Conservation (phyloP, 2,888 invertebrate species). For the Sphaerophoria rueppellii region DNA sequence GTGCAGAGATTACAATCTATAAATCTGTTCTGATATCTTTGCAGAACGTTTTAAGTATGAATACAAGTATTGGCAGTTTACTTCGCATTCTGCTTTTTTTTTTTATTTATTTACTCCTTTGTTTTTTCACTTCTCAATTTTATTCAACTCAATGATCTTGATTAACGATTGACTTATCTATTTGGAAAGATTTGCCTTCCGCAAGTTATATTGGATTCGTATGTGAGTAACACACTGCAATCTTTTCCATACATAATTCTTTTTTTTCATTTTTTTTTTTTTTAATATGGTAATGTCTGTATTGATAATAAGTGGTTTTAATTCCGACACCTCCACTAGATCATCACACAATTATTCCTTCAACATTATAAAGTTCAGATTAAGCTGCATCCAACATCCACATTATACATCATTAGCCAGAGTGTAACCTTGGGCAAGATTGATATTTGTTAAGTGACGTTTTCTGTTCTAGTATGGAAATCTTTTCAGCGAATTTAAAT, state of each 20-base stretch:
- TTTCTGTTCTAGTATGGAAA: slow-evolving; percentile 19
- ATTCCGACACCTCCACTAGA: slow-evolving; percentile 67
- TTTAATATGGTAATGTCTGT: too few relatives aligned
- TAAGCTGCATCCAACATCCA: slow-evolving; percentile 38
- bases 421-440: slow-evolving; percentile 40
- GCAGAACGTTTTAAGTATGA: too few relatives aligned
- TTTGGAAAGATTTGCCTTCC: slow-evolving; percentile 36
- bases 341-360: slow-evolving; percentile 12
- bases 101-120: slow-evolving; percentile 8
- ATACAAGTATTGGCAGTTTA: too few relatives aligned
- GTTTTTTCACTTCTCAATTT: slow-evolving; percentile 46
- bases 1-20: too few relatives aligned
- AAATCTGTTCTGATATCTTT: too few relatives aligned
- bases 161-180: slow-evolving; percentile 67
- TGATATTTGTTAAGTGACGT: slow-evolving; percentile 37
- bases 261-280: too few relatives aligned
- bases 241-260: neutral
- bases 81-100: neutral
- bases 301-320: slow-evolving; percentile 68
- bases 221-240: slow-evolving; percentile 11
- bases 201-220: neutral
- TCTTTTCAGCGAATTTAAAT: slow-evolving; percentile 23
- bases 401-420: neutral
- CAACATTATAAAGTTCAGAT: neutral
- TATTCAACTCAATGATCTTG: slow-evolving; percentile 63